A percentile compares a stretch with the other conserved stretches of the same genome.
Conservation (phyloP, 2,797 vertebrate genomes). For the Acestrorhynchus altus region DNA sequence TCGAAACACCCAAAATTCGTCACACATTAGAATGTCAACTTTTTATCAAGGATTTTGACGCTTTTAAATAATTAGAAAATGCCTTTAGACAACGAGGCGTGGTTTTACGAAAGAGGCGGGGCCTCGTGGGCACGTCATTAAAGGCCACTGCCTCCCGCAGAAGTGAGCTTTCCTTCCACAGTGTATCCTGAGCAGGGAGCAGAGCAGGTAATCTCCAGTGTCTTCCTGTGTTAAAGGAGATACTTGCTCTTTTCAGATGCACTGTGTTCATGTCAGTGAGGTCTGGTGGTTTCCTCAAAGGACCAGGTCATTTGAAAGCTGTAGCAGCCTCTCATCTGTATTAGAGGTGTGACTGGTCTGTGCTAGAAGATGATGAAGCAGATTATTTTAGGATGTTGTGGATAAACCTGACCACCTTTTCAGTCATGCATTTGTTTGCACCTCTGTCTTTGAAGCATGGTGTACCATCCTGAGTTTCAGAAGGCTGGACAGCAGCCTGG, state of each 20-base stretch:
- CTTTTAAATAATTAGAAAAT: not conserved
- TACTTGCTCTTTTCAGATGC: not conserved
- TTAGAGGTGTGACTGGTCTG: not conserved
- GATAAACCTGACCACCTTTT: no score
- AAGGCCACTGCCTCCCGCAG: not conserved
- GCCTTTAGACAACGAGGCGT: conserved; percentile 8
- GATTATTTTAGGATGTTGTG: no score
- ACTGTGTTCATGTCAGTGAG: not conserved
- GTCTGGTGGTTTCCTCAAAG: not conserved
- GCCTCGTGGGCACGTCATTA: not conserved
- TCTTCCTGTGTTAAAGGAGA: not conserved
- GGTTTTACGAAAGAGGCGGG: not conserved
- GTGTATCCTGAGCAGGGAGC: not conserved
- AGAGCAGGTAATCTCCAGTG: not conserved
- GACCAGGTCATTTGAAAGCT: not conserved
- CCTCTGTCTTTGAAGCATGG: conserved; percentile 70
- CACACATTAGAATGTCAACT: no score
- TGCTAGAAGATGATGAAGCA: not conserved
- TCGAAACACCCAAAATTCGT: no score
- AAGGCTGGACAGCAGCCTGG: conserved; percentile 82
- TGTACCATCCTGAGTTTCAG: conserved; percentile 82
- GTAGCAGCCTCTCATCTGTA: not conserved
- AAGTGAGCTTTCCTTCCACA: not conserved
- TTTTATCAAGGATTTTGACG: no score
- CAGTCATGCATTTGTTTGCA: not conserved